Evolutionary conservation across 2,888 invertebrate genomes (phyloP).

Genomic region (Drosophila mimica): DNA sequence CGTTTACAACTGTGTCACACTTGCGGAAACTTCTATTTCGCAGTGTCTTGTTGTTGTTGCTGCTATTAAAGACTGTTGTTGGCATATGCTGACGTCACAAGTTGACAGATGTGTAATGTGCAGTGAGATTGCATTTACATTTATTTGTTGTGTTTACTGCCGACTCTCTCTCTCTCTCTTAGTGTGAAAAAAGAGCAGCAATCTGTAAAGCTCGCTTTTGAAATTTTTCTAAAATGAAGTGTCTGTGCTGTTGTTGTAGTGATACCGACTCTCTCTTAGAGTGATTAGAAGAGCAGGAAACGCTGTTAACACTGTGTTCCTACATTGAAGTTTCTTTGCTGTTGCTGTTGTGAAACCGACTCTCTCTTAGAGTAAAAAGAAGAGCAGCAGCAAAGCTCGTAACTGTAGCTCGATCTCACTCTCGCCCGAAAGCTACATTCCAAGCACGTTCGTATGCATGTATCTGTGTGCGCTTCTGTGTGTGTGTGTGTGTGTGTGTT

Average conservation of each 20-base stretch:
- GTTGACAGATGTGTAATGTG: not conserved
- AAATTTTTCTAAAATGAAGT: not conserved
- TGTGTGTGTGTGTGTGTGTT: not conserved
- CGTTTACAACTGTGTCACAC: not conserved
- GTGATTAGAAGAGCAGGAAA: not conserved
- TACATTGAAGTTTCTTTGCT: not conserved
- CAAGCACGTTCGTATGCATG: not conserved
- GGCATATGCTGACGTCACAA: not conserved
- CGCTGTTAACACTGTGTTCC: not conserved
- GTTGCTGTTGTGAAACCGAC: not conserved
- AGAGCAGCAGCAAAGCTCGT: not conserved
- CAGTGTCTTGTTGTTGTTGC: not conserved
- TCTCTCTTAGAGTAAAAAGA: not conserved
- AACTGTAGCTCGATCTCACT: constrained; percentile 3
- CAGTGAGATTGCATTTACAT: not conserved
- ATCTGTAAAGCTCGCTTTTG: not conserved
- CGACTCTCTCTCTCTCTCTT: not conserved
- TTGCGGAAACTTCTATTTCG: not conserved
- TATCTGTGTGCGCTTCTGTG: too few species aligned
- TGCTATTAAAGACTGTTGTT: not conserved
- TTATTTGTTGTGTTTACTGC: not conserved
- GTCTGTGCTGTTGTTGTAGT: not conserved
- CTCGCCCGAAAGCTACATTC: not conserved
- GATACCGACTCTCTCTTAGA: not conserved
- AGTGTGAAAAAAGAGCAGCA: not conserved